Base-by-base conservation (phyloP, 2,888 invertebrate genomes). In the Drosophila falleni region DNA sequence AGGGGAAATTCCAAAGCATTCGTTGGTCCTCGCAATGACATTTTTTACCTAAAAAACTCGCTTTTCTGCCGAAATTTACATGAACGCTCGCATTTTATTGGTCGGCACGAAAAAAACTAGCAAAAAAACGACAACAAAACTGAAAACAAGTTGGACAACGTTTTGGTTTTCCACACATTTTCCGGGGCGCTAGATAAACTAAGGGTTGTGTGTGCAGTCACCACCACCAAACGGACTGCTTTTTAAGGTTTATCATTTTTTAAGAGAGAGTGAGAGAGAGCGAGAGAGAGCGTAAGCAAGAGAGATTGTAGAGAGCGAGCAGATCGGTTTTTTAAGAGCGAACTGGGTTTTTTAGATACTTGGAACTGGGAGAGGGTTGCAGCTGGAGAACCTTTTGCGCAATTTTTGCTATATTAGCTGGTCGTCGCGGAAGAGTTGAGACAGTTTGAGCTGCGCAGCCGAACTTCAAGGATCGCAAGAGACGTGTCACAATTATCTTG, bases 401-500 rank as follows among this genome's bases (percentile, higher is more conserved):
- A 66, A 68, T 74, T 76, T 81, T 77, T 83, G 73, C 87, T 91
- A 91, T 91, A 91, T 90, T 91, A 87, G 81, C 79, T 51, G 70
- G 66, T 31, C 44, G 61, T 69, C 29, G 81, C 75, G 89, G 90
- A 91, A 91, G 91, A 91, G 90, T 89, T 90, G 90, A 91, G 78
- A 84, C 89, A 92, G 92, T 92, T 92, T 91, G 92, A 80, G 91
- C 91, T 74, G 78, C 78, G 87, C 81, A 80, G 92, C 91, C 90
- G 90, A 92, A 90, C 92, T 91, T 91, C 71, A 76, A 74, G 74
- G 89, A 88, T 89, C 88, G 71, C 39, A 31, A 44, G 55, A 72
- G 64, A 55, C 71, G 80, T 72, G 53, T 49, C 42, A 65, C 37
- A 65, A 49, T 50, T 66, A 50, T 61, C 46, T 58, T 23, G 47